phyloP scores from a whole-genome alignment of 2,113 vertebrate species.

The Pogonocichla stellata region DNA sequence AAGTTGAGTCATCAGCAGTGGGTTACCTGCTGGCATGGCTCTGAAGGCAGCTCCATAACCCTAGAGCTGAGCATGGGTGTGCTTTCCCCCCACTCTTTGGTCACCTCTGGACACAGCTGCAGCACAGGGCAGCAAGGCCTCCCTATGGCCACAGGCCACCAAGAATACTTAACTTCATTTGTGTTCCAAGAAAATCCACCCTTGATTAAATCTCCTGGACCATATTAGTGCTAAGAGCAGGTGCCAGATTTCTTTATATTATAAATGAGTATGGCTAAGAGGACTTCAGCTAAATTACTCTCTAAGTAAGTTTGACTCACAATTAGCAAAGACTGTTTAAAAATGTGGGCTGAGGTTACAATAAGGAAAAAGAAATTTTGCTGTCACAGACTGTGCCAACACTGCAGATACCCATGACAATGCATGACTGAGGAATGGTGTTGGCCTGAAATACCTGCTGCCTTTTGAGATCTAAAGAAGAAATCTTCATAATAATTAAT shows the following conservation, averaged over 20 bases:
- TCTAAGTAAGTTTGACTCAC: background rate
- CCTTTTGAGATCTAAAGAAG: background rate
- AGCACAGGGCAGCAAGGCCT: accelerated
- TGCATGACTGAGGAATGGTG: background rate
- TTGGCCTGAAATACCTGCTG: background rate
- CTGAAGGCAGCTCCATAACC: background rate
- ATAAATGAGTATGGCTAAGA: background rate
- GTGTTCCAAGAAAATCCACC: background rate
- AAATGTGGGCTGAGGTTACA: background rate
- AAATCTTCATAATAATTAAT: background rate
- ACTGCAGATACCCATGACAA: background rate
- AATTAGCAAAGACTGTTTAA: background rate
- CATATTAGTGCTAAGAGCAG: background rate
- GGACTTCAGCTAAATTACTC: background rate
- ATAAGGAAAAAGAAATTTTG: background rate
- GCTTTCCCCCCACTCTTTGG: background rate
- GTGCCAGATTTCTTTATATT: background rate
- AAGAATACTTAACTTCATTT: background rate
- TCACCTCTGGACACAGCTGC: background rate
- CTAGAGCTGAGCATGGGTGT: background rate
- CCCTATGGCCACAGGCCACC: accelerated
- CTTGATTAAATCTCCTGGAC: background rate
- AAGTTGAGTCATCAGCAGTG: background rate
- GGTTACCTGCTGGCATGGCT: background rate
- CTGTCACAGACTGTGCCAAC: background rate